Percentiles rank a stretch among this genome's conserved stretches.
Conservation (phyloP, 2,888 invertebrate genomes). For the Ophion slaviceki region DNA sequence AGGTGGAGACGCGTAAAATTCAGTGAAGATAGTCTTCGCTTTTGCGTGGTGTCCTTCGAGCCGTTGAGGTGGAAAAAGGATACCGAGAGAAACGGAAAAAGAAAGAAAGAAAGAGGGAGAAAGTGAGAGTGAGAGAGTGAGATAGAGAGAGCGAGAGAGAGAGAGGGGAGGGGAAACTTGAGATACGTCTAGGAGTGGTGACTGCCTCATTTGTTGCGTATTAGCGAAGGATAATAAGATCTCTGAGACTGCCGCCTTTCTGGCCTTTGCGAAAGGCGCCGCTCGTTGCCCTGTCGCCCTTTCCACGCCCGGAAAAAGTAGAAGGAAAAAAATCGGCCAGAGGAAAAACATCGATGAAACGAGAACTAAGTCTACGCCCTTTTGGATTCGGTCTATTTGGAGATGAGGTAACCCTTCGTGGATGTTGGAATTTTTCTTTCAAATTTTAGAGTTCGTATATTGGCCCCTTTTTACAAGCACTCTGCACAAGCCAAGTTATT, state of each 20-base stretch:
- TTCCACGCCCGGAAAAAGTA: constrained; percentile 22
- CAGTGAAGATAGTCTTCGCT: constrained; percentile 19
- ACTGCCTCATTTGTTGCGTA: constrained; percentile 76
- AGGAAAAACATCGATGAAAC: constrained; percentile 44
- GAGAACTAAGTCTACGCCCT: constrained; percentile 54
- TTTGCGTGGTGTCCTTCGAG: constrained; percentile 13
- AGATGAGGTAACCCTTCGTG: constrained; percentile 47
- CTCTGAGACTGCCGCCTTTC: constrained; percentile 72
- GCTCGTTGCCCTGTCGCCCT: constrained; percentile 31
- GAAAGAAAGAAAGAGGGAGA: no score
- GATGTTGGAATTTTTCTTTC: constrained; percentile 5
- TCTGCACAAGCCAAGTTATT: constrained; percentile 17
- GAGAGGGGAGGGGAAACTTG: constrained; percentile 26
- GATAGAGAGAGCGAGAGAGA: constrained; percentile 32
- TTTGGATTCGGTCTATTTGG: constrained; percentile 30
- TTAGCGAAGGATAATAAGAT: constrained; percentile 79
- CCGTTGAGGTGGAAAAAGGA: not conserved
- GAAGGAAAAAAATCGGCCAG: constrained; percentile 33
- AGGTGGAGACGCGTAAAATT: constrained; percentile 40
- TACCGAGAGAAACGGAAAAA: not conserved
- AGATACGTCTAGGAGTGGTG: constrained; percentile 37
- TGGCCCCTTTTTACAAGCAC: constrained; percentile 10
- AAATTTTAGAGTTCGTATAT: constrained; percentile 18
- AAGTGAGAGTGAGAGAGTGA: constrained; percentile 15
- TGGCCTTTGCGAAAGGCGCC: constrained; percentile 62